Percentiles rank a stretch among this genome's conserved stretches.
phyloP scores from a whole-genome alignment of 1,140 invertebrate genomes.

The Temnothorax longispinosus region DNA sequence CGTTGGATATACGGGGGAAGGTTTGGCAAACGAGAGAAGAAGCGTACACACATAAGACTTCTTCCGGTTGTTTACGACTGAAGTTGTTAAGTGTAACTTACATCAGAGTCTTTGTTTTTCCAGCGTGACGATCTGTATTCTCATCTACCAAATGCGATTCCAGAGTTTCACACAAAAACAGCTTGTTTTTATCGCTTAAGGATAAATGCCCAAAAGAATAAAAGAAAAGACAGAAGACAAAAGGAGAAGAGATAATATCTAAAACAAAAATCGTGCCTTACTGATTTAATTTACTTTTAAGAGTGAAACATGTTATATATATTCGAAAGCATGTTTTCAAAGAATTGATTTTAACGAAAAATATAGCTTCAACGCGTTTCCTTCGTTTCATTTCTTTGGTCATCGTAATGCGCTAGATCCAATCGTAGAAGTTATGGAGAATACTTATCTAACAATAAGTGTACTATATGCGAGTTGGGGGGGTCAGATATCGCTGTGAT shows the following conservation, averaged over 20 bases:
- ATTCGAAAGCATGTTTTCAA: not conserved
- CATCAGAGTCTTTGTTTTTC: constrained; percentile 41
- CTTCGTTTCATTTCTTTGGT: not conserved
- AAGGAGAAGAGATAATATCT: not conserved
- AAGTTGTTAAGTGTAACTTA: constrained; percentile 52
- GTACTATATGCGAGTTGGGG: not conserved
- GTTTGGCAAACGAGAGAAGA: constrained; percentile 50
- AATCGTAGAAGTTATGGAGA: not conserved
- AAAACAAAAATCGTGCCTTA: not conserved
- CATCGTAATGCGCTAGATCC: not conserved
- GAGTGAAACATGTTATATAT: not conserved
- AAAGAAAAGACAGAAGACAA: not conserved
- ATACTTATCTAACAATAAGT: not conserved
- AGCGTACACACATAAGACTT: constrained; percentile 21
- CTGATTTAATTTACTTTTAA: not conserved
- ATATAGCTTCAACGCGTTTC: not conserved
- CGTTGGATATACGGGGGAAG: constrained; percentile 57
- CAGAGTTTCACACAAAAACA: constrained; percentile 1
- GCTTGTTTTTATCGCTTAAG: constrained; percentile 16
- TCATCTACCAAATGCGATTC: not conserved
- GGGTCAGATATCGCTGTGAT: not conserved
- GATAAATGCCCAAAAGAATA: not conserved
- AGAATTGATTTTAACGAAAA: not conserved
- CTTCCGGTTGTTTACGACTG: constrained; percentile 48
- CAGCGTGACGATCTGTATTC: not conserved